phyloP scores from a whole-genome alignment of 2,797 vertebrate species.

The Enteromius trimaculatus region DNA sequence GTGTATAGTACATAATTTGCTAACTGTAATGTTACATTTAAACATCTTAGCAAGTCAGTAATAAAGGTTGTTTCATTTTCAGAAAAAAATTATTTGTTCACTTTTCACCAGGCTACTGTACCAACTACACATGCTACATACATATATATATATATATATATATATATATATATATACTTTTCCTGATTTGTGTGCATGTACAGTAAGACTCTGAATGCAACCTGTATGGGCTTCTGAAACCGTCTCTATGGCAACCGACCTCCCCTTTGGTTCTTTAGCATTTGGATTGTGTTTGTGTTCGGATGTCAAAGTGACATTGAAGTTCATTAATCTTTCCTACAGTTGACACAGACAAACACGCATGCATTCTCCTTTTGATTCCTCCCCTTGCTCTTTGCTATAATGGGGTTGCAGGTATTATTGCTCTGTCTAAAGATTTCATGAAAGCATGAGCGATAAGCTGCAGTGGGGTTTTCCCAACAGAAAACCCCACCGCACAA shows the following conservation, averaged over 20 bases:
- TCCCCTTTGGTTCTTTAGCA: conserved; percentile 22
- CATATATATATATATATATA: neutral
- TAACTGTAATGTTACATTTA: too few relatives aligned
- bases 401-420: conserved; percentile 41
- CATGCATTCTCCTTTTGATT: conserved; percentile 42
- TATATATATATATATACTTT: too few relatives aligned
- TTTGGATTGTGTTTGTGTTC: conserved; percentile 43
- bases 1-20: neutral
- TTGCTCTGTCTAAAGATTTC: conserved; percentile 47
- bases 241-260: conserved; percentile 38
- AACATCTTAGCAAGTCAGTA: neutral
- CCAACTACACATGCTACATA: neutral
- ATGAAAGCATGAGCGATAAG: conserved; percentile 26
- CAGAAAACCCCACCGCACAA: conserved; percentile 13
- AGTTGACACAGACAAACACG: conserved; percentile 31
- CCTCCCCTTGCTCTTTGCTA: conserved; percentile 27
- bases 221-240: conserved; percentile 9
- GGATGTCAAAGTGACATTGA: conserved; percentile 50
- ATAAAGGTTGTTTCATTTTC: neutral
- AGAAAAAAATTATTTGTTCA: neutral
- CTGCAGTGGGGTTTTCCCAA: conserved; percentile 18
- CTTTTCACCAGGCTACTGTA: neutral
- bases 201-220: neutral
- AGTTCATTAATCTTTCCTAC: conserved; percentile 48
- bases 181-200: neutral